Base-by-base conservation (phyloP, 2,797 vertebrate species). In the Eutrigla gurnardus region DNA sequence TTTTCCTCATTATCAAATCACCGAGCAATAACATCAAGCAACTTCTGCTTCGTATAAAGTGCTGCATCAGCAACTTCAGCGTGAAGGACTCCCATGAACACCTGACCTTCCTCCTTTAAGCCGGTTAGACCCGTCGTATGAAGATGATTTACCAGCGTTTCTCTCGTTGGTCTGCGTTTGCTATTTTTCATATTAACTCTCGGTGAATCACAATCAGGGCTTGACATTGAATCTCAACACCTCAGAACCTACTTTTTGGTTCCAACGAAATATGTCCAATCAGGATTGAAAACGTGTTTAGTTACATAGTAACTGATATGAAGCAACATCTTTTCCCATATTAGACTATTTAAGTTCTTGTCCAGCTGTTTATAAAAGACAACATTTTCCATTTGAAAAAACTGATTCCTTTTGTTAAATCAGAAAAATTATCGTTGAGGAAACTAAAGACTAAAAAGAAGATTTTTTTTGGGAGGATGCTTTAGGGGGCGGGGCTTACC, bases 1-100 rank as follows among this genome's bases (percentile, higher is more conserved):
- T 92, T 90, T 76, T 50, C 75, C 63, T 9, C 57, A 14, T 63
- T 78, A 91, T 88, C 33, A 47, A 75, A 84, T 92, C 37, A 18
- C 54, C 42, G 37, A 77, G 59, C 40, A 64, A 63, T 81, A 35
- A 71, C 77, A 77, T 69, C 53, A 43, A 54, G 43, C 57, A 17
- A 40, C 40, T 15, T 45, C 11, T 37, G 42, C 33, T 47, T 81
- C 73, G 68, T 52, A 67, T 35, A 78, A 58, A 80, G 7, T 58
- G 83, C 82, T 69, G 65, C 65, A 68, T 88, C 83, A 88, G 86
- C 83, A 78, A 14, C 43, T 63, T 65, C 46, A 50, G 36, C 52
- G 8, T 60, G 54, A 69, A 76, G 75, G 59, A 73, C 77, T 47
- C 47, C 1, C 59, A 42, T 25, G 32, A 72, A 52, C 50, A 5